These are phyloP conservation scores for Anguilla megastoma DNA, from an alignment of 2,797 vertebrate genomes.

Conservation along the genomic window DNA sequence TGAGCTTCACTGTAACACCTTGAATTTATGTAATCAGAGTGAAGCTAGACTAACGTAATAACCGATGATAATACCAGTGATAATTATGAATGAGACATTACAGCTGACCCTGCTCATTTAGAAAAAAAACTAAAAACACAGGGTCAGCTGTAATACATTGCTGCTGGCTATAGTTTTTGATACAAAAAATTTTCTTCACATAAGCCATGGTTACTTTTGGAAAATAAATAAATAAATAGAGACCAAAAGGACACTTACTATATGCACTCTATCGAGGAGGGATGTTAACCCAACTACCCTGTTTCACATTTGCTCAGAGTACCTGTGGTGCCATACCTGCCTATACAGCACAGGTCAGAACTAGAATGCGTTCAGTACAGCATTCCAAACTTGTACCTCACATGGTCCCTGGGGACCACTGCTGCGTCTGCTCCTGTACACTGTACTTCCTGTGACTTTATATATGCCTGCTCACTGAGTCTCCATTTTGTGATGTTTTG, in stretches of 20 bases:
- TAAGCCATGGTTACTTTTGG: too few relatives aligned
- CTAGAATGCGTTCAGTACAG: background rate
- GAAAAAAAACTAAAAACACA: background rate
- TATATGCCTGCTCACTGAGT: background rate
- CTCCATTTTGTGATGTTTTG: background rate
- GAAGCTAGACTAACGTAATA: background rate
- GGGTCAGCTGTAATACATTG: background rate
- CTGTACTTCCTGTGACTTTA: background rate
- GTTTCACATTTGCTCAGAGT: background rate
- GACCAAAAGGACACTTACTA: background rate
- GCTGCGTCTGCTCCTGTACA: background rate
- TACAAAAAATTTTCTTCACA: too few relatives aligned
- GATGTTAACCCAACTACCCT: background rate
- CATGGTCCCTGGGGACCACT: background rate
- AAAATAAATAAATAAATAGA: too few relatives aligned
- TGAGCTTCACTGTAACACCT: background rate
- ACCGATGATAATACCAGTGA: background rate
- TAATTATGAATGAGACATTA: background rate
- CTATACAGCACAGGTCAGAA: background rate
- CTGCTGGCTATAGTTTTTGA: too few relatives aligned
- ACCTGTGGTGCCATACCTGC: background rate
- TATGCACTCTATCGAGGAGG: background rate
- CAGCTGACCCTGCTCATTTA: conserved; percentile 1
- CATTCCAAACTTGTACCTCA: background rate
- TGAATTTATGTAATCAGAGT: background rate